Conservation (phyloP, 2,797 vertebrate genomes). For the Amblyraja radiata region DNA sequence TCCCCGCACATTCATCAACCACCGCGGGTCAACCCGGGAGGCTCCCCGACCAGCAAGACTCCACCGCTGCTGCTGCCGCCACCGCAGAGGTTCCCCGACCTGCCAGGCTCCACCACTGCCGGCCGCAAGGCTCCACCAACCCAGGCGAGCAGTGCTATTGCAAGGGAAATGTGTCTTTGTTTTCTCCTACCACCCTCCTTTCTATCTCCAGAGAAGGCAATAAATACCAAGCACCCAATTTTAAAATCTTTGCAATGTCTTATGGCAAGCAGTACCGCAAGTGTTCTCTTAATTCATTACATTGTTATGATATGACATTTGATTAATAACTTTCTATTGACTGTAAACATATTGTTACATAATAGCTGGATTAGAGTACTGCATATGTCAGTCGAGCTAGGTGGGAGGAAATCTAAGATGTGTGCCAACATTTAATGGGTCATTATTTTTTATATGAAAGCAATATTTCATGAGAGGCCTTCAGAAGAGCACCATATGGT, state of each 20-base stretch:
- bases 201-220: neutral
- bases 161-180: neutral
- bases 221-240: neutral
- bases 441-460: conserved; percentile 1
- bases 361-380: neutral
- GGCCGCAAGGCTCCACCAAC: no score
- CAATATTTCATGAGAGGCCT: neutral
- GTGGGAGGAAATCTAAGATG: neutral
- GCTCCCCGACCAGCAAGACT: no score
- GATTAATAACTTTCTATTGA: neutral
- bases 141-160: neutral
- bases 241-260: neutral
- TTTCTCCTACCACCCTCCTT: neutral
- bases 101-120: no score
- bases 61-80: no score
- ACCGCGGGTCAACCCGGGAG: no score
- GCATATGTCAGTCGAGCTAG: neutral
- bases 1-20: no score
- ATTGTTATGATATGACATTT: neutral
- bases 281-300: neutral
- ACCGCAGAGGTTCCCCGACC: no score
- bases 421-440: neutral
- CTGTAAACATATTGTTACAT: neutral
- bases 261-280: neutral
- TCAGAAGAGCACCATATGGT: neutral